Evolutionary conservation across 2,888 invertebrate species (phyloP), one percentile per base, ranked within the genome.

Genomic region (Heliconius ethilla): DNA sequence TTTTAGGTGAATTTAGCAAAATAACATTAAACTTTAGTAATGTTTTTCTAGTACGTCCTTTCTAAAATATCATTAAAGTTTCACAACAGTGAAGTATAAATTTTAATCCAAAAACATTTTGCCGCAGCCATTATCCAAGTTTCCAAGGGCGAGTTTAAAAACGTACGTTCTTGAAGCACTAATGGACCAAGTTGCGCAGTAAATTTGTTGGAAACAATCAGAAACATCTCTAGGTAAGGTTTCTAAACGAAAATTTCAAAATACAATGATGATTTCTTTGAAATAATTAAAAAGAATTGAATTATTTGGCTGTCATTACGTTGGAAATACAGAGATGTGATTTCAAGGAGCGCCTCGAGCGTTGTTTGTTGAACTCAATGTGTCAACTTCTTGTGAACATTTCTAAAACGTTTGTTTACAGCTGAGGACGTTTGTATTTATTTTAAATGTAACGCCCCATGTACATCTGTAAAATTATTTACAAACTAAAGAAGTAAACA

Each of bases 21-120:
- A 33, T 65, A 81, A 69, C 70, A 70, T 67, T 40, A 67, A 76
- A 75, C 45, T 72, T 74, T 13, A 40, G 65, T 62, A 74, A 79
- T 59, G 45, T 78, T 78, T 81, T 81, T 78, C 67, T 37, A 69
- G 74, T 73, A 69, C 27, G 66, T 33, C 13, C 62, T 77, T 77
- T 70, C 33, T 55, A 76, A 76, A 66, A 80, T 79, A 69, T 65
- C 66, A 79, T 81, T 79, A 70, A 80, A 80, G 29, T 78, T 79
- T 78, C 59, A 73, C 62, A 66, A 79, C 76, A 79, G 66, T 75
- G 75, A 69, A 51, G 70, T 79, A 78, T 77, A 78, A 75, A 81
- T 78, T 82, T 81, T 79, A 80, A 80, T 77, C 72, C 75, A 74
- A 78, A 78, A 80, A 79, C 81, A 82, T 82, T 82, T 77, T 78